phyloP scores from a whole-genome alignment of 2,888 invertebrate species.

The Phanerotoma sp. region DNA sequence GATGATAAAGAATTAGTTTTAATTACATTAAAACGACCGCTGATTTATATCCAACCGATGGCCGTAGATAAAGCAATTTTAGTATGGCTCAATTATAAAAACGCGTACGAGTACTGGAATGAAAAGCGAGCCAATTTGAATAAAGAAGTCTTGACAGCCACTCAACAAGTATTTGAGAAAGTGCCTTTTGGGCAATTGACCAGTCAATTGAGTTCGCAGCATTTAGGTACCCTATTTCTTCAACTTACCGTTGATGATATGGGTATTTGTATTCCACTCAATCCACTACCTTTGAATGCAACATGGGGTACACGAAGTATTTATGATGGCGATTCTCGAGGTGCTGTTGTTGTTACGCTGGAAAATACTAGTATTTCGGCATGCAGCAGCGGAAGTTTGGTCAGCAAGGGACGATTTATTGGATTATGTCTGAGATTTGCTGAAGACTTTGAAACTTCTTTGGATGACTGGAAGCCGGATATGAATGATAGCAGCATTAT shows the following conservation, averaged over 20 bases:
- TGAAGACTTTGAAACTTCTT: slow-evolving; percentile 93
- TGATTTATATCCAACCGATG: slow-evolving; percentile 94
- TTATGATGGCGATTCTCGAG: slow-evolving; percentile 77
- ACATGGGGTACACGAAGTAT: slow-evolving; percentile 66
- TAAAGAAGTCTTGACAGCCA: slow-evolving; percentile 79
- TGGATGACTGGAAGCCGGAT: slow-evolving; percentile 97
- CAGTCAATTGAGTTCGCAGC: slow-evolving; percentile 74
- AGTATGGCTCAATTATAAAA: slow-evolving; percentile 99
- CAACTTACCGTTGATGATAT: slow-evolving; percentile 96
- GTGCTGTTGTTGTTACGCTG: slow-evolving; percentile 93
- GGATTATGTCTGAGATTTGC: slow-evolving; percentile 93
- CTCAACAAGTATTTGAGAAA: slow-evolving; percentile 74
- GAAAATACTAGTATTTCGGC: slow-evolving; percentile 96
- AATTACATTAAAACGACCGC: slow-evolving; percentile 87
- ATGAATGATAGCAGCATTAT: slow-evolving; percentile 74
- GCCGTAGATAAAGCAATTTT: slow-evolving; percentile 98
- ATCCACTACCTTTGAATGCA: slow-evolving; percentile 73
- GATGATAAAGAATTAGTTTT: slow-evolving; percentile 86
- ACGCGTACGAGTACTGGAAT: slow-evolving; percentile 99
- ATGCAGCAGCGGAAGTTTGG: slow-evolving; percentile 93
- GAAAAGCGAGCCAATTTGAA: slow-evolving; percentile 91
- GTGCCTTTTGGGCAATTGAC: slow-evolving; percentile 79
- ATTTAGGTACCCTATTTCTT: slow-evolving; percentile 86
- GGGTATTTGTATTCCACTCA: slow-evolving; percentile 92
- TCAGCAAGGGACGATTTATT: slow-evolving; percentile 87